Conservation (phyloP, 2,113 vertebrate genomes). For the Ia io region DNA sequence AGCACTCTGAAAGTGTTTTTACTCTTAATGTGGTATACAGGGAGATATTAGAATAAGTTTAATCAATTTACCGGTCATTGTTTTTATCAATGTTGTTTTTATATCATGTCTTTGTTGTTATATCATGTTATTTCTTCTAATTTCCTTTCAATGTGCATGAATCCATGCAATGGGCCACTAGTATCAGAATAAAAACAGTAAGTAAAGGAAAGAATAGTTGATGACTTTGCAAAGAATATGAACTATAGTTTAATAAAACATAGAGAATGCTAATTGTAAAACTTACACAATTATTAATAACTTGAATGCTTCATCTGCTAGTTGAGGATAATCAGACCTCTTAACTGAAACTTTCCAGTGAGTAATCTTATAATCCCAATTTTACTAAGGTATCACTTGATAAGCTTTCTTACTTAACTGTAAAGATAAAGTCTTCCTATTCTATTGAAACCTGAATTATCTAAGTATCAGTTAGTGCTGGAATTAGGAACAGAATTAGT, state of each 20-base stretch:
- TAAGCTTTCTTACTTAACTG: slow-evolving; percentile 30
- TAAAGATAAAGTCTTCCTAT: slow-evolving; percentile 35
- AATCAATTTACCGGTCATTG: too few relatives aligned
- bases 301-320: slow-evolving; percentile 29
- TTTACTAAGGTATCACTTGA: slow-evolving; percentile 43
- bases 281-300: slow-evolving; percentile 23
- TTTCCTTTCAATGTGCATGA: too few relatives aligned
- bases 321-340: slow-evolving; percentile 30
- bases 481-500: slow-evolving; percentile 53
- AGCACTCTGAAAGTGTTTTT: too few relatives aligned
- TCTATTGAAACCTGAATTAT: slow-evolving; percentile 28
- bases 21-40: too few relatives aligned
- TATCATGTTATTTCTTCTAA: too few relatives aligned
- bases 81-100: too few relatives aligned
- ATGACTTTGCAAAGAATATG: background rate
- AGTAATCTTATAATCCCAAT: slow-evolving; percentile 45
- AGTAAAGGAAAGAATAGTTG: background rate
- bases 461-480: slow-evolving; percentile 13
- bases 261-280: slow-evolving; percentile 38
- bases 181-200: slow-evolving; percentile 26
- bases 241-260: slow-evolving; percentile 23
- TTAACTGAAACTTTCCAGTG: slow-evolving; percentile 62
- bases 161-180: too few relatives aligned
- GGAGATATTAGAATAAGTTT: too few relatives aligned
- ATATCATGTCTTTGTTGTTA: too few relatives aligned